These are phyloP conservation scores for Rhopalosiphum padi DNA, from an alignment of 1,140 invertebrate species.

Conservation along the genomic window DNA sequence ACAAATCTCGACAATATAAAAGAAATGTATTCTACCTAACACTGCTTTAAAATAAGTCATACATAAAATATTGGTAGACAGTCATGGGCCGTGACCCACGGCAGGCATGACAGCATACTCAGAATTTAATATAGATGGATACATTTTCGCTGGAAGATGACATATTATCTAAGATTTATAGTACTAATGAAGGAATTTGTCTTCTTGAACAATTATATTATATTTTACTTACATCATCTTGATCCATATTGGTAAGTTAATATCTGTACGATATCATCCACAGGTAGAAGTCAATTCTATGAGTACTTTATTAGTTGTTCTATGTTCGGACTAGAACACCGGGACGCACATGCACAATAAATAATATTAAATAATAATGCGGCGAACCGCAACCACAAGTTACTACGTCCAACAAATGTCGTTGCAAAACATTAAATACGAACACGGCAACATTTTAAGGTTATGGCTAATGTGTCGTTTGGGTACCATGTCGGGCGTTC, in stretches of 20 bases:
- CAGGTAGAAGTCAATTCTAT: neutral
- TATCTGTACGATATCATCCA: neutral
- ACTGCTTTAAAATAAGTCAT: neutral
- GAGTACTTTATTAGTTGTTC: no score
- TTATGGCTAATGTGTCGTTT: neutral
- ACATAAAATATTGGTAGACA: neutral
- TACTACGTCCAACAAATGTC: neutral
- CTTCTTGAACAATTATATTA: neutral
- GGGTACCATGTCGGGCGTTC: neutral
- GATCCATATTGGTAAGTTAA: slow-evolving; percentile 41
- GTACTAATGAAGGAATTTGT: neutral
- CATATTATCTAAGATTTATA: neutral
- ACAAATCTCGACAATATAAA: no score
- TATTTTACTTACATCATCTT: slow-evolving; percentile 55
- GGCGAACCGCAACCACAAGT: neutral
- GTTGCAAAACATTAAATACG: neutral
- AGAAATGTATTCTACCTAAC: neutral
- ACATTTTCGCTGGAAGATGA: neutral
- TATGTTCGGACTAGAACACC: neutral
- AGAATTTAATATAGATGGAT: neutral
- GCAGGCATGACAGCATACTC: neutral
- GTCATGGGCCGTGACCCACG: neutral
- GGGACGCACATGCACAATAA: neutral
- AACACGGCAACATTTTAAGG: neutral
- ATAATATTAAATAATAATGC: neutral